Evolutionary conservation across 1,140 invertebrate genomes (phyloP).

Genomic region (Schmidtea mediterranea): DNA sequence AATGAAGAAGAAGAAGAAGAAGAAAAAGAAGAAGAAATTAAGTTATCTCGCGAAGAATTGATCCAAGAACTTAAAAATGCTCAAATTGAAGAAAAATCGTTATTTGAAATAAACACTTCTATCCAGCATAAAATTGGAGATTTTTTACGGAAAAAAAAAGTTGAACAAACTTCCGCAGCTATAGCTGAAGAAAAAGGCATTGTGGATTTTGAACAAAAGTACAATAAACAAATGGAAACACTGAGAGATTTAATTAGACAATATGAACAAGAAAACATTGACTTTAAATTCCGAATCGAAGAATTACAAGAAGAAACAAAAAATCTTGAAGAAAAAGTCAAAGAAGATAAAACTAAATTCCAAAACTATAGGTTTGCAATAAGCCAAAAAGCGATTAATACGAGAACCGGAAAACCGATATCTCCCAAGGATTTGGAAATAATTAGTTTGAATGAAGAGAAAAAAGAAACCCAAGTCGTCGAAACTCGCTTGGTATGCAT

Average conservation of each 20-base stretch:
- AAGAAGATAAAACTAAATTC: neutral
- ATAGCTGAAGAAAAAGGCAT: neutral
- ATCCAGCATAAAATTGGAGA: neutral
- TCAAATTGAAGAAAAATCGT: neutral
- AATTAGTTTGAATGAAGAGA: neutral
- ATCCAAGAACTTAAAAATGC: neutral
- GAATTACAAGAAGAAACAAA: neutral
- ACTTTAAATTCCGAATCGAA: neutral
- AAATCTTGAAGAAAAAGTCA: neutral
- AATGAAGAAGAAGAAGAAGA: slow-evolving; percentile 8
- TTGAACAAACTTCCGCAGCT: neutral
- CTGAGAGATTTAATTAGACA: neutral
- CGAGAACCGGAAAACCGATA: neutral
- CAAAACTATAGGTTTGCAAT: neutral
- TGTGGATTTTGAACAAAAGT: neutral
- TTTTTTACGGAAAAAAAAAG: neutral
- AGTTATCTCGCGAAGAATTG: neutral
- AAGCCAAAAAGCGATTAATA: neutral
- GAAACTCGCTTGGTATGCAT: neutral
- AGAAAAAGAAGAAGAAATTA: neutral
- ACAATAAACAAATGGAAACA: neutral
- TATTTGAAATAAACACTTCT: neutral
- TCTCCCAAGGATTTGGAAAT: neutral
- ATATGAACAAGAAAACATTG: neutral
- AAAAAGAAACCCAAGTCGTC: neutral